These are phyloP conservation scores for Oryzias dopingdopingensis DNA, from an alignment of 2,797 vertebrate species.

Conservation along the genomic window DNA sequence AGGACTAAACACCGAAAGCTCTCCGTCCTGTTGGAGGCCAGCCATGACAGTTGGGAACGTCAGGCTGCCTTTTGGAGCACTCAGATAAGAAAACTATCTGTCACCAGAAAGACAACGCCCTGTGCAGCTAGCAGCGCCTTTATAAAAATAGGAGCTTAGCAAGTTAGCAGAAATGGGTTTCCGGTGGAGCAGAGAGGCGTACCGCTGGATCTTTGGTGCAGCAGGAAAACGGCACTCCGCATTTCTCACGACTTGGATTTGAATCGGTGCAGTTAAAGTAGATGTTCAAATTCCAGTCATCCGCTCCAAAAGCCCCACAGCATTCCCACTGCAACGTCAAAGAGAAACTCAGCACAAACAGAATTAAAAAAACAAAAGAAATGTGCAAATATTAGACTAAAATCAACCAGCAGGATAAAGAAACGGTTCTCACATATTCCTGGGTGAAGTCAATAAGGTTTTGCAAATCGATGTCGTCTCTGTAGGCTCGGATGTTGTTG, in stretches of 20 bases:
- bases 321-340: slow-evolving; percentile 89
- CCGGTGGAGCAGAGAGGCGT: slow-evolving; percentile 53
- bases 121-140: neutral
- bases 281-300: slow-evolving; percentile 99
- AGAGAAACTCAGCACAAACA: slow-evolving; percentile 3
- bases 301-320: slow-evolving; percentile 95
- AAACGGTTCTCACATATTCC: slow-evolving; percentile 88
- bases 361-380: neutral
- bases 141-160: neutral
- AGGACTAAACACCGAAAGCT: slow-evolving; percentile 36
- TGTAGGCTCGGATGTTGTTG: slow-evolving; percentile 97
- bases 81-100: slow-evolving; percentile 46
- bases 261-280: slow-evolving; percentile 99
- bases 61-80: slow-evolving; percentile 45
- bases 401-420: slow-evolving; percentile 2
- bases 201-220: slow-evolving; percentile 98
- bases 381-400: neutral
- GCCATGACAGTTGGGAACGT: slow-evolving; percentile 23
- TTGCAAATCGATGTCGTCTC: slow-evolving; percentile 98
- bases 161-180: neutral
- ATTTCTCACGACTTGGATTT: slow-evolving; percentile 95
- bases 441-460: slow-evolving; percentile 99
- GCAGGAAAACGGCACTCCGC: slow-evolving; percentile 97
- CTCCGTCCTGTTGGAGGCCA: slow-evolving; percentile 49
- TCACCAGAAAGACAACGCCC: slow-evolving; percentile 18